Evolutionary conservation across 2,888 invertebrate genomes (phyloP), one percentile per base, ranked within the genome.

Genomic region (Ophraella communa): DNA sequence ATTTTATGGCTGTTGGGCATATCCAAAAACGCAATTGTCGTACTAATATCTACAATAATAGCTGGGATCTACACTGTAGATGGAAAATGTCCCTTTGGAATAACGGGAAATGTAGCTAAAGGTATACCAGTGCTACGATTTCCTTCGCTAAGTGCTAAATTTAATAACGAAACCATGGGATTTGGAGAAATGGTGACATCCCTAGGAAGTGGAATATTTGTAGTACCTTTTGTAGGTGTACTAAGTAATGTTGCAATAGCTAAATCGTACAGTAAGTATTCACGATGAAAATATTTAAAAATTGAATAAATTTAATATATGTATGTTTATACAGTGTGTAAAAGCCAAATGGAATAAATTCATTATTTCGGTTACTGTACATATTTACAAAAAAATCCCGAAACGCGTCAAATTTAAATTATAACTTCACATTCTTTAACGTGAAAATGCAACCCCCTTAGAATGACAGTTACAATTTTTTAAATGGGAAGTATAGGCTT

Each of bases 241-340:
- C 84, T 97, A 66, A 95, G 96, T 55, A 95, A 96, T 78, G 93
- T 96, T 64, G 96, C 97, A 27, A 97, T 98, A 73, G 96, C 95
- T 11, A 97, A 96, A 84, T 91, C 95, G 5, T 97, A 96, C 83
- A 88, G 96, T 96, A 83, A 87, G 88, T 72, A 66, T 20, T 1
- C 7, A 52, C 11, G 17, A 7, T 17, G 8, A 14, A 18, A 18
- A 7, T 42, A 42, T 42, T 42, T n/a, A n/a, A n/a, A n/a, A n/a
- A n/a, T n/a, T n/a, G n/a, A n/a, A n/a, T n/a, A n/a, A n/a, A n/a
- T n/a, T n/a, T n/a, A n/a, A n/a, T n/a, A n/a, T n/a, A n/a, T n/a
- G n/a, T n/a, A n/a, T n/a, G n/a, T n/a, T n/a, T n/a, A n/a, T n/a
- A n/a, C n/a, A n/a, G n/a, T n/a, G n/a, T n/a, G n/a, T n/a, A n/a